Base-by-base conservation (phyloP, 2,797 vertebrate genomes). In the Rhynchotus rufescens region DNA sequence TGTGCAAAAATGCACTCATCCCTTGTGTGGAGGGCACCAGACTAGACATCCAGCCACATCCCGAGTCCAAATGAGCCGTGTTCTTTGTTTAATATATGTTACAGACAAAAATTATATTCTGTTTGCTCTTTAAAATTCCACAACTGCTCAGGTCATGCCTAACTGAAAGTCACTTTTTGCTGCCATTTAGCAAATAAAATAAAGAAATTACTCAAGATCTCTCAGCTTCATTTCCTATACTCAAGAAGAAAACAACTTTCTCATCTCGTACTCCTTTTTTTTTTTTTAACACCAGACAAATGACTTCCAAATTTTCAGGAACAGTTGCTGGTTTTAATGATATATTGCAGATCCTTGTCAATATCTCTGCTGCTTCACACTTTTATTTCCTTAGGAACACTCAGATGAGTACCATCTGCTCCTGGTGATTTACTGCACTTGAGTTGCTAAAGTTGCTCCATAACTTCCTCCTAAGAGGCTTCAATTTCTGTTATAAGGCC, bases 331-430 rank as follows among this genome's bases (percentile, higher is more conserved):
- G 60, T 90, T 96, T 97, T 96, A 88, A 77, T 82, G 80, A 96
- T 96, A 90, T 80, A 91, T 94, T 96, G 77, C 89, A 93, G 92
- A 95, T 92, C 91, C 92, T 97, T 93, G 69, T 95, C 94, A 97
- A 93, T 96, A 96, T 94, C 93, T 95, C 87, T 94, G 87, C 88
- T 93, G 91, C 96, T 97, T 98, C 96, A 97, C 95, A 97, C 96
- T 97, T 95, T 95, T 97, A 97, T 96, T 97, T 95, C 96, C 96
- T 96, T 91, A 95, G 95, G 95, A 97, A 97, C 95, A 97, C 96
- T 97, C 94, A 3, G 95, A 93, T 96, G 95, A 96, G 95, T 93
- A 96, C 97, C 97, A 97, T 97, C 97, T 98, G 97, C 95, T 96
- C 90, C 64, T 93, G 95, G 89, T 96, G 96, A 97, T 98, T 98